Conservation (phyloP, 2,888 invertebrate species). For the Portevinia maculata region DNA sequence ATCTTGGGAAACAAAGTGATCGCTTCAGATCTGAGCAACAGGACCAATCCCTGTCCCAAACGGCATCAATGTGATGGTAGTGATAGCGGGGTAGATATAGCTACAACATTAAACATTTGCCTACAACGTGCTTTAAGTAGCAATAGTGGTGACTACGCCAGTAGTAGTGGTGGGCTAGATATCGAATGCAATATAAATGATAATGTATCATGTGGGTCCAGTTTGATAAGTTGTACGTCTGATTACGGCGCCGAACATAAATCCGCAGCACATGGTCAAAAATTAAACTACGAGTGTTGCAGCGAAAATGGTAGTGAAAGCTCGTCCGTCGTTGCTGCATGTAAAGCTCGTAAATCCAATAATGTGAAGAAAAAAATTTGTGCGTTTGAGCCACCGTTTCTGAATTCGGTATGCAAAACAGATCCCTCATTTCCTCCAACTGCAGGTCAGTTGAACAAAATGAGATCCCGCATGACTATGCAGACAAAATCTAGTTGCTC, state of each 20-base stretch:
- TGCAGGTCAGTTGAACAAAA: slow-evolving; percentile 76
- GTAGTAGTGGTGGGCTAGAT: slow-evolving; percentile 85
- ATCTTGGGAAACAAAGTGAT: slow-evolving; percentile 78
- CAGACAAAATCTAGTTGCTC: slow-evolving; percentile 84
- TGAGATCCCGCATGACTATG: slow-evolving; percentile 84
- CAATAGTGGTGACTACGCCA: slow-evolving; percentile 87
- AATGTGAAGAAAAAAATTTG: slow-evolving; percentile 85
- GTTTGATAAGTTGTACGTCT: slow-evolving; percentile 90
- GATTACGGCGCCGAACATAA: slow-evolving; percentile 86
- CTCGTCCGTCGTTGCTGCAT: slow-evolving; percentile 86
- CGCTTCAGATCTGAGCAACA: slow-evolving; percentile 78
- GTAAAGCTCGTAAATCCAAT: slow-evolving; percentile 72
- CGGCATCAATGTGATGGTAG: slow-evolving; percentile 85
- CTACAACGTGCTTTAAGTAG: slow-evolving; percentile 84
- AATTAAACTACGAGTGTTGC: slow-evolving; percentile 82
- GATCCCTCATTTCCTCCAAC: slow-evolving; percentile 58
- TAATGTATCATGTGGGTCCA: slow-evolving; percentile 87
- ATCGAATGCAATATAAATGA: slow-evolving; percentile 83
- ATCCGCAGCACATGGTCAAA: slow-evolving; percentile 76
- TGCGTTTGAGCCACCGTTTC: slow-evolving; percentile 83
- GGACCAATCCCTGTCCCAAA: slow-evolving; percentile 35
- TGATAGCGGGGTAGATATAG: slow-evolving; percentile 91
- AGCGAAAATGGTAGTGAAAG: slow-evolving; percentile 91
- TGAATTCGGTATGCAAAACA: slow-evolving; percentile 48
- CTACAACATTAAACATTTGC: slow-evolving; percentile 81